phyloP scores from a whole-genome alignment of 2,797 vertebrate species.

The Sebastes hopkinsi region DNA sequence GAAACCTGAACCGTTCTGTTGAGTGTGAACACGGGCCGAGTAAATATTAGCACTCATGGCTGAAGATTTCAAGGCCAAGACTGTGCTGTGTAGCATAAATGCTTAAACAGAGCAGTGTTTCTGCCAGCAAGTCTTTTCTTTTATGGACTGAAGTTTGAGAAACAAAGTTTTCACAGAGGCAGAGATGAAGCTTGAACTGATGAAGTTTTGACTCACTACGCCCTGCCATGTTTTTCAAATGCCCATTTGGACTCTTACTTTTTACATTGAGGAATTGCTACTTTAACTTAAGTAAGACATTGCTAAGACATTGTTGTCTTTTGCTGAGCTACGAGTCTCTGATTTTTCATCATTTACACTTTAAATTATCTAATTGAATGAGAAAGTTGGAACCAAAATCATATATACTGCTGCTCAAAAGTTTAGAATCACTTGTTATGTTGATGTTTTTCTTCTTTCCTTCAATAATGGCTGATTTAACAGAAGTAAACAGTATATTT shows the following conservation, averaged over 20 bases:
- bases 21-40: constrained; percentile 21
- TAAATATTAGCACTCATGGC: constrained; percentile 26
- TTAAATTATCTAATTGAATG: no score
- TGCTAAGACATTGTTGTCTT: neutral
- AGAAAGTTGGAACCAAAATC: no score
- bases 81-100: constrained; percentile 10
- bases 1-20: constrained; percentile 55
- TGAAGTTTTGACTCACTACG: neutral
- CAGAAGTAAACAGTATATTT: neutral
- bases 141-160: neutral
- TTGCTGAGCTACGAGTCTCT: neutral
- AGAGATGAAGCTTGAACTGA: neutral
- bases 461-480: neutral
- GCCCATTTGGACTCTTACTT: neutral
- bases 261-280: neutral
- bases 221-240: neutral
- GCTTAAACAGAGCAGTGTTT: neutral
- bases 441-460: neutral
- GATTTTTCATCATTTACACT: no score
- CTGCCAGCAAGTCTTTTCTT: neutral
- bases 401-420: neutral
- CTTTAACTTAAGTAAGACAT: neutral
- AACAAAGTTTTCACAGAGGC: neutral
- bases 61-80: constrained; percentile 24
- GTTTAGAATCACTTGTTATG: neutral